Percentiles rank a stretch among this genome's conserved stretches.
phyloP scores from a whole-genome alignment of 2,888 invertebrate species.

The Caenorhabditis drosophilae region DNA sequence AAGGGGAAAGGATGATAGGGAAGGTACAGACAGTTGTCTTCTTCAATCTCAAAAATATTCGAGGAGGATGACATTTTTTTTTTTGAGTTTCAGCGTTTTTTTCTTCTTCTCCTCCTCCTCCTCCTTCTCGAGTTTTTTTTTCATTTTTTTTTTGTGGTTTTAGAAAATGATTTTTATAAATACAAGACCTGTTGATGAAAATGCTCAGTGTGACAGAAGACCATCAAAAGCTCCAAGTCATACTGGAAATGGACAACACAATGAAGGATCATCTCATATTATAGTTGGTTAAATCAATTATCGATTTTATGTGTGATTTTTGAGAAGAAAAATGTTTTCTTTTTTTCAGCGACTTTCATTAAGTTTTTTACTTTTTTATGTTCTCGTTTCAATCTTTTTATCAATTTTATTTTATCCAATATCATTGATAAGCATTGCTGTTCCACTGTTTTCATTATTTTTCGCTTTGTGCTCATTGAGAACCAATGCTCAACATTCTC shows the following conservation, averaged over 20 bases:
- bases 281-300: conserved; percentile 13
- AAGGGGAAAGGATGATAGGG: too few species aligned
- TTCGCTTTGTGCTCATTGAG: conserved; percentile 42
- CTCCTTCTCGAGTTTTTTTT: too few species aligned
- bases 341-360: conserved; percentile 44
- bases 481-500: conserved; percentile 29
- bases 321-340: neutral
- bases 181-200: conserved; percentile 49
- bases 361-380: conserved; percentile 42
- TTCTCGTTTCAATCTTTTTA: conserved; percentile 47
- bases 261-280: conserved; percentile 15
- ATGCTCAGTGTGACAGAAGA: conserved; percentile 28
- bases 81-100: too few species aligned
- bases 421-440: conserved; percentile 37
- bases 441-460: conserved; percentile 42
- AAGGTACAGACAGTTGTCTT: too few species aligned
- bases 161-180: conserved; percentile 53
- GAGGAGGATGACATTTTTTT: too few species aligned
- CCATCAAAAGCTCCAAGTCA: conserved; percentile 38
- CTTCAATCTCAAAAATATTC: too few species aligned
- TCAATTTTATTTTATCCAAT: conserved; percentile 44
- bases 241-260: conserved; percentile 13
- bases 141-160: too few species aligned
- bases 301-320: neutral
- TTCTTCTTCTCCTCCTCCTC: too few species aligned